Conservation (phyloP, 2,797 vertebrate genomes). For the Zalophus californianus region DNA sequence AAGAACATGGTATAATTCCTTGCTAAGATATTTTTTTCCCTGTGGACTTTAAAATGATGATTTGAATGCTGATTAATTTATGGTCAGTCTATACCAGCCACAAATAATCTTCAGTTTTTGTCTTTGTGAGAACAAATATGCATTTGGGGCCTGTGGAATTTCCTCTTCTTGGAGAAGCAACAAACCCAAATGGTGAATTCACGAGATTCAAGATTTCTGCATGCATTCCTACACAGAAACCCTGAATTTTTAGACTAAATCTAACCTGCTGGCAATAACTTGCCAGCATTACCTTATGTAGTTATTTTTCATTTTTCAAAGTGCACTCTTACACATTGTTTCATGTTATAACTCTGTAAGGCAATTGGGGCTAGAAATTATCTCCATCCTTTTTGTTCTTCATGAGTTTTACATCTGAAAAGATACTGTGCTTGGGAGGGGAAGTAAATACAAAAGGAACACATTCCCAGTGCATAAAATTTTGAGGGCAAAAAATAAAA, state of each 20-base stretch:
- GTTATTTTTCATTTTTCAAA: neutral
- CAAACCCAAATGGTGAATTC: slow-evolving; percentile 7
- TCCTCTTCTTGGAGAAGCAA: slow-evolving; percentile 32
- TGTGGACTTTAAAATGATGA: neutral
- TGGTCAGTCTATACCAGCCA: neutral
- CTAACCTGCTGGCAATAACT: neutral
- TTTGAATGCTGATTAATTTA: slow-evolving; percentile 37
- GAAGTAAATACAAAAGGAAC: slow-evolving; percentile 21
- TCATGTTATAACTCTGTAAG: neutral
- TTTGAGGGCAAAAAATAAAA: neutral
- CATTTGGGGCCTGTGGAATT: neutral
- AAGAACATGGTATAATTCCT: neutral
- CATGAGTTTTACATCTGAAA: slow-evolving; percentile 36
- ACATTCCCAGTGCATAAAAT: neutral
- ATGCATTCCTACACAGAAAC: neutral
- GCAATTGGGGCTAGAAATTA: neutral
- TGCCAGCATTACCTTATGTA: neutral
- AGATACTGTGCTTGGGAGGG: neutral
- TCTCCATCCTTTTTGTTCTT: neutral
- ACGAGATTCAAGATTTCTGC: slow-evolving; percentile 13
- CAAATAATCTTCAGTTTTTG: neutral
- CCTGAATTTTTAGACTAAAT: neutral
- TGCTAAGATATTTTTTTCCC: neutral
- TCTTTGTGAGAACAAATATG: slow-evolving; percentile 5
- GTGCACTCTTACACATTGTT: neutral